Evolutionary conservation across 2,888 invertebrate genomes (phyloP).

Genomic region (Prosapia bicincta): DNA sequence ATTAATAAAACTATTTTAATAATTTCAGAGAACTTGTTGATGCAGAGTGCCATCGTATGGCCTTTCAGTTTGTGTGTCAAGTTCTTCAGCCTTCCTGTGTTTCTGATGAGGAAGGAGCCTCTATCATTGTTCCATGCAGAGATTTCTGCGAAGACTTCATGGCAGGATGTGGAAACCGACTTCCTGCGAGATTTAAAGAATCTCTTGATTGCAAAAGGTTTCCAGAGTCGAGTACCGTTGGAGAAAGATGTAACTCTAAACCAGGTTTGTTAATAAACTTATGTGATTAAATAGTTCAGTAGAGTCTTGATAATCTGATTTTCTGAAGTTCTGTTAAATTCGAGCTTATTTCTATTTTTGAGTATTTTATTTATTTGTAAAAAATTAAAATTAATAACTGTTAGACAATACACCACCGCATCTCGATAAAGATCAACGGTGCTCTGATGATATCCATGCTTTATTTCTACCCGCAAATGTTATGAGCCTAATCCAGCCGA

Average conservation of each 20-base stretch:
- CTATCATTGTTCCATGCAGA: conserved; percentile 68
- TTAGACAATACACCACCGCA: too few species aligned
- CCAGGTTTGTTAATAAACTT: conserved; percentile 61
- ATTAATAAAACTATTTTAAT: neutral
- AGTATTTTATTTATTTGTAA: too few species aligned
- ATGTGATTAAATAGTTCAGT: too few species aligned
- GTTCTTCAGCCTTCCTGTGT: conserved; percentile 76
- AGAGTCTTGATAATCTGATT: too few species aligned
- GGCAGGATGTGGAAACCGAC: conserved; percentile 73
- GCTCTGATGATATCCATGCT: too few species aligned
- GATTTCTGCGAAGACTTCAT: conserved; percentile 83
- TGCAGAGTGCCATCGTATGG: conserved; percentile 83
- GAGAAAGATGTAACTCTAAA: conserved; percentile 66
- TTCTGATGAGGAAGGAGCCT: conserved; percentile 45
- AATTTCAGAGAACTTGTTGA: conserved; percentile 72
- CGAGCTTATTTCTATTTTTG: too few species aligned
- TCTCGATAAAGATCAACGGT: too few species aligned
- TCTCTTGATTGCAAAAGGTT: conserved; percentile 74
- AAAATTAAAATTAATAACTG: too few species aligned
- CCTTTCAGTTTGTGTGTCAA: conserved; percentile 87
- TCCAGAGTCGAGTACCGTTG: conserved; percentile 72
- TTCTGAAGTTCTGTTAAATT: too few species aligned
- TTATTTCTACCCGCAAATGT: too few species aligned
- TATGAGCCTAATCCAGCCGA: too few species aligned
- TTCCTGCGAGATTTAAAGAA: conserved; percentile 66